Conservation (phyloP, 2,113 vertebrate species). For the Pelusios castaneus region DNA sequence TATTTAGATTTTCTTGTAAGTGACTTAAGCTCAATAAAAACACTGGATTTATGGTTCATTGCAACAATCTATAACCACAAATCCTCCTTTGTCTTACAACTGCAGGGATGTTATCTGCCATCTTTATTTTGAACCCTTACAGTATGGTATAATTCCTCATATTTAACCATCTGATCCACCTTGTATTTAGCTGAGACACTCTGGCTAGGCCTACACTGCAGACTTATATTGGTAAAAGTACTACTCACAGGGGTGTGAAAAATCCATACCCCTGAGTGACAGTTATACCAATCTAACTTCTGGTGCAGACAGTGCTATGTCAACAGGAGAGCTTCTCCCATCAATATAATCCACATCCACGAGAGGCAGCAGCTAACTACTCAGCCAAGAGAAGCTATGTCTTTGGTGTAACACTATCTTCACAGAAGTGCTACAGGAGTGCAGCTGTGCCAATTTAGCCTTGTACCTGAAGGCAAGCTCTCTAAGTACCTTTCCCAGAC, state of each 20-base stretch:
- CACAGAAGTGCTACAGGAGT: background rate
- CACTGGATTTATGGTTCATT: background rate
- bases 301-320: accelerated
- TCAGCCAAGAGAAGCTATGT: background rate
- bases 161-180: background rate
- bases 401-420: background rate
- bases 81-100: background rate
- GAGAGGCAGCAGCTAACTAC: background rate
- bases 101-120: background rate
- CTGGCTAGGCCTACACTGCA: background rate
- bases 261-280: accelerated
- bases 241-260: too few species aligned
- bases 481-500: background rate
- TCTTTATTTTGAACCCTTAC: background rate
- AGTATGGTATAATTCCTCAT: background rate
- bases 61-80: background rate
- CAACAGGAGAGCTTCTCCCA: background rate
- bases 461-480: background rate
- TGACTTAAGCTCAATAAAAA: background rate
- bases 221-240: background rate
- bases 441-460: background rate
- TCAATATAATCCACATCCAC: background rate
- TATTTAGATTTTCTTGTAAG: background rate
- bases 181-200: background rate
- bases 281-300: accelerated